A percentile compares a stretch with the other conserved stretches of the same genome.
Conservation (phyloP, 2,797 vertebrate genomes). For the Gymnothorax javanicus region DNA sequence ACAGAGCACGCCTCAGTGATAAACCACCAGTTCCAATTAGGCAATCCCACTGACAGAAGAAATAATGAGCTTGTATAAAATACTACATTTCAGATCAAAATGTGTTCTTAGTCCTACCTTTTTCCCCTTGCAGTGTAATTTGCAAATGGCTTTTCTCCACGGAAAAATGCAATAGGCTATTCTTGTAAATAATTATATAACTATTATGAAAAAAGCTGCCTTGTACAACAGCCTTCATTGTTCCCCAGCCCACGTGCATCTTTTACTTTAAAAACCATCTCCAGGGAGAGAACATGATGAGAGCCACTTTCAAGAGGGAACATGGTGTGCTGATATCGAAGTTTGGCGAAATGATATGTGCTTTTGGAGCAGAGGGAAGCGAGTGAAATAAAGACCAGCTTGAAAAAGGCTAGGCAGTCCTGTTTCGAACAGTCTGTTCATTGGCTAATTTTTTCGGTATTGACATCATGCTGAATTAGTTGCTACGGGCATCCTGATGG, state of each 20-base stretch:
- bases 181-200: background rate
- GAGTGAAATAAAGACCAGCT: background rate
- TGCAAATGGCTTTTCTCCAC: background rate
- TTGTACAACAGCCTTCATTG: conserved; percentile 43
- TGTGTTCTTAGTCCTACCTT: background rate
- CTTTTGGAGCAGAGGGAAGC: background rate
- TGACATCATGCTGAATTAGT: background rate
- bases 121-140: background rate
- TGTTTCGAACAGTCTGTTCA: background rate
- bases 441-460: background rate
- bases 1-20: background rate
- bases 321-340: conserved; percentile 31
- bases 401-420: background rate
- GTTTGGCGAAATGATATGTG: background rate
- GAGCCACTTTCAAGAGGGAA: conserved; percentile 62
- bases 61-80: background rate
- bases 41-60: background rate
- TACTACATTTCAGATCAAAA: background rate
- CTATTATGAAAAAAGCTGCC: background rate
- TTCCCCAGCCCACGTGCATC: conserved; percentile 50
- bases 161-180: background rate
- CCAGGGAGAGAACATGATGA: conserved; percentile 41
- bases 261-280: conserved; percentile 62
- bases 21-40: background rate
- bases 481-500: background rate